Conservation (phyloP, 2,797 vertebrate species). For the Petrocephalus schoutedeni region DNA sequence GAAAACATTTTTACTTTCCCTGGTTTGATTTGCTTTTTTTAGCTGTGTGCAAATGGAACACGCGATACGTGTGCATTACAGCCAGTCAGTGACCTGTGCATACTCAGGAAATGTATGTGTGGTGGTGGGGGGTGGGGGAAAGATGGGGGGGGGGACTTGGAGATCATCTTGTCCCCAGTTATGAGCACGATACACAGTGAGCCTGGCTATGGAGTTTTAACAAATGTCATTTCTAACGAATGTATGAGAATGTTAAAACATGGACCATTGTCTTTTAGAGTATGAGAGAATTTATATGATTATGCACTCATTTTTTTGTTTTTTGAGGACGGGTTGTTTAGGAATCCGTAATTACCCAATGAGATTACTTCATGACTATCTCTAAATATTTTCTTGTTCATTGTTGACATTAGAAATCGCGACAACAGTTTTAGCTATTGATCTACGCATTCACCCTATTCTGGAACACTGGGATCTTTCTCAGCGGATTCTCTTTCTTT, state of each 20-base stretch:
- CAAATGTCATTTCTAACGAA: not conserved
- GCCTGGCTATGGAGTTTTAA: not conserved
- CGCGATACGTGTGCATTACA: too few species aligned
- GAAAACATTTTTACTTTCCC: too few species aligned
- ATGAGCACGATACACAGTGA: not conserved
- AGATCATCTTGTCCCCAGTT: not conserved
- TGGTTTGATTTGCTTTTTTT: too few species aligned
- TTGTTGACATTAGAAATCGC: too few species aligned
- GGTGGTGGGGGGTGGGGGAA: not conserved
- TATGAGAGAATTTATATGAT: not conserved
- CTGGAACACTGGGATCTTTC: not conserved
- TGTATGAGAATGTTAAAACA: not conserved
- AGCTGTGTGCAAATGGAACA: too few species aligned
- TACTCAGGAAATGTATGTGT: not conserved
- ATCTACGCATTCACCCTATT: not conserved
- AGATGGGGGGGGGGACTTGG: not conserved
- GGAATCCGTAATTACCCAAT: not conserved
- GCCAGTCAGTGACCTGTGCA: not conserved
- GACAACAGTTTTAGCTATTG: not conserved
- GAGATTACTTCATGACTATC: not conserved
- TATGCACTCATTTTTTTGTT: not conserved
- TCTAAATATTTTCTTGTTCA: not conserved
- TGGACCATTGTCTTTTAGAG: not conserved
- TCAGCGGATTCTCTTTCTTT: conserved; percentile 3
- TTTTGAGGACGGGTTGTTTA: not conserved